Percentiles rank a stretch among this genome's conserved stretches.
phyloP scores from a whole-genome alignment of 2,113 vertebrate genomes.

The Mola mola region DNA sequence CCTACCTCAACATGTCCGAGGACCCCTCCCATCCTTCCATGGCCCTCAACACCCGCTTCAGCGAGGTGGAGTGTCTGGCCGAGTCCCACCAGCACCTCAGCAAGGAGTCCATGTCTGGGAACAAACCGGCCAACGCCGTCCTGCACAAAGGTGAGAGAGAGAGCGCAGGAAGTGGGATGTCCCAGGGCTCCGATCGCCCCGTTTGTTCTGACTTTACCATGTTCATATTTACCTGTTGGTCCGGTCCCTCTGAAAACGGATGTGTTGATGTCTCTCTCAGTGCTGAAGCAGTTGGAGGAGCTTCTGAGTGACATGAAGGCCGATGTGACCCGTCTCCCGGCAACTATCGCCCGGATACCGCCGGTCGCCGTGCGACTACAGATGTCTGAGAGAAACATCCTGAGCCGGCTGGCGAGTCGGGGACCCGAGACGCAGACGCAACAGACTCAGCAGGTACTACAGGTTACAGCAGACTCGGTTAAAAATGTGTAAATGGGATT shows the following conservation, averaged over 20 bases:
- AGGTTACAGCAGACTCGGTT: neutral
- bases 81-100: conserved; percentile 98
- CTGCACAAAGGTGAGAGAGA: conserved; percentile 92
- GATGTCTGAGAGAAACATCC: conserved; percentile 98
- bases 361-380: conserved; percentile 94
- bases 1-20: conserved; percentile 98
- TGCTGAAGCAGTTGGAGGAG: conserved; percentile 97
- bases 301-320: conserved; percentile 98
- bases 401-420: conserved; percentile 94
- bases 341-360: conserved; percentile 95
- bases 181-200: too few species aligned
- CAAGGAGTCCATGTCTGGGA: conserved; percentile 97
- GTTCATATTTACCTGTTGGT: too few species aligned
- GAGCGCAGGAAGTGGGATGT: too few species aligned
- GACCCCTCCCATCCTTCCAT: conserved; percentile 97
- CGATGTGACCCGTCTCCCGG: conserved; percentile 94
- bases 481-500: neutral
- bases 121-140: conserved; percentile 97
- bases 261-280: too few species aligned
- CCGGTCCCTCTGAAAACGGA: too few species aligned
- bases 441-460: conserved; percentile 86
- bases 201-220: too few species aligned
- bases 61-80: conserved; percentile 95
- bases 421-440: conserved; percentile 90
- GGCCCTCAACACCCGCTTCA: conserved; percentile 96